Evolutionary conservation across 2,113 vertebrate genomes (phyloP).

Genomic region (Antidorcas marsupialis): DNA sequence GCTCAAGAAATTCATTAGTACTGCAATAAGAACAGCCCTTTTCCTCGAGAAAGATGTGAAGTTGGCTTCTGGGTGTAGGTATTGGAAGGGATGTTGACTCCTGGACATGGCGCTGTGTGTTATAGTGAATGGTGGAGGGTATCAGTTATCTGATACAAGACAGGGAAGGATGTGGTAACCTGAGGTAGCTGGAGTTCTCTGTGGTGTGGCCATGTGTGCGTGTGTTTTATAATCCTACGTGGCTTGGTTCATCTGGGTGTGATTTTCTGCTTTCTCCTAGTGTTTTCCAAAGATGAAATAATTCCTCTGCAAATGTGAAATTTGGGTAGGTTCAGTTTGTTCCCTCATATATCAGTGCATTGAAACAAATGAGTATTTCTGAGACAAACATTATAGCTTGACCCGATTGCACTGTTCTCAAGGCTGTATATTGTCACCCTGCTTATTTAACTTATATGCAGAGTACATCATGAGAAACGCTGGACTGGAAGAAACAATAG

Average conservation of each 20-base stretch:
- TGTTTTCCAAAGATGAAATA: not conserved
- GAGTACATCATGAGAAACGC: too few species aligned
- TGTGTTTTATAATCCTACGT: not conserved
- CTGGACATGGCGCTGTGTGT: not conserved
- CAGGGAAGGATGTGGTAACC: not conserved
- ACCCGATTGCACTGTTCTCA: not conserved
- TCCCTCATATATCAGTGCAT: too few species aligned
- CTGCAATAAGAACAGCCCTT: not conserved
- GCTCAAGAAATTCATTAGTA: not conserved
- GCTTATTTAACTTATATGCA: too few species aligned
- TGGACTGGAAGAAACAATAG: too few species aligned
- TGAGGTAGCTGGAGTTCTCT: not conserved
- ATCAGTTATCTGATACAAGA: not conserved
- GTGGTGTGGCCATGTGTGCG: fast-evolving
- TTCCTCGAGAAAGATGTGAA: not conserved
- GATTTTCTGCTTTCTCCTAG: not conserved
- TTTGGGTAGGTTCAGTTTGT: not conserved
- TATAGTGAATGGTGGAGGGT: too few species aligned
- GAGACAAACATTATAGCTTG: not conserved
- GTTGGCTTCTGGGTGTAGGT: too few species aligned
- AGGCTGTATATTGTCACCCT: too few species aligned
- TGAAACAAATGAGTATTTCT: not conserved
- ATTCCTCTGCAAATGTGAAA: not conserved
- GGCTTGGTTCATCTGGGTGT: not conserved
- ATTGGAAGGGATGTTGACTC: not conserved